Evolutionary conservation across 2,113 vertebrate genomes (phyloP), one percentile per base, ranked within the genome.

Genomic region (Conger conger): DNA sequence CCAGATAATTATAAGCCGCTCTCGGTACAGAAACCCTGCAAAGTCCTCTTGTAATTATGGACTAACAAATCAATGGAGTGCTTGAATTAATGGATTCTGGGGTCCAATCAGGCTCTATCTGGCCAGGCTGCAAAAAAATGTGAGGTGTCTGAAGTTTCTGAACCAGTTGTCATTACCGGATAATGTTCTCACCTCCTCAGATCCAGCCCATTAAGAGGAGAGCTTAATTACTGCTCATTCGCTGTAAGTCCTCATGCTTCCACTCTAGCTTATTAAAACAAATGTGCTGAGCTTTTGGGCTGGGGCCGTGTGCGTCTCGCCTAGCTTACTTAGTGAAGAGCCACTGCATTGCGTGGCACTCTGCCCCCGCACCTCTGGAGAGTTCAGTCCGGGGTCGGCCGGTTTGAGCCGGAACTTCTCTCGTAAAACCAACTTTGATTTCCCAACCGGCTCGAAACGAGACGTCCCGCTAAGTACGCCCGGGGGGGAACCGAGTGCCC

Each of bases 31-130:
- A 73, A 73, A n/a, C 68, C 33, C n/a, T 30, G n/a, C 20, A 18
- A 73, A 73, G 68, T 73, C 68, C 68, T 73, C 68, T 73, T 33
- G 68, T 73, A 73, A 73, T 73, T 73, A 73, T 33, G 68, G 68
- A 33, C 11, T 7, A 73, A 73, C 68, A 73, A 73, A 73, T 73
- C 68, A 73, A 73, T 73, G 68, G n/a, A 73, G 68, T 5, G 27
- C 68, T 63, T 73, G 68, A 73, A 73, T 11, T 73, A 73, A 73
- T 73, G 4, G 9, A 73, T 73, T 73, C n/a, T 33, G 27, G 60
- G 60, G 60, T 20, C 60, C 20, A 68, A 73, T 73, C 4, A 73
- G 6, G 4, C 11, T 60, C 57, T 18, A 60, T 60, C 20, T 23
- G 3, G 20, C n/a, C 68, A 33, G 27, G n/a, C 68, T 20, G 68